Conservation (phyloP, 2,888 invertebrate genomes). For the Dioctria rufipes region DNA sequence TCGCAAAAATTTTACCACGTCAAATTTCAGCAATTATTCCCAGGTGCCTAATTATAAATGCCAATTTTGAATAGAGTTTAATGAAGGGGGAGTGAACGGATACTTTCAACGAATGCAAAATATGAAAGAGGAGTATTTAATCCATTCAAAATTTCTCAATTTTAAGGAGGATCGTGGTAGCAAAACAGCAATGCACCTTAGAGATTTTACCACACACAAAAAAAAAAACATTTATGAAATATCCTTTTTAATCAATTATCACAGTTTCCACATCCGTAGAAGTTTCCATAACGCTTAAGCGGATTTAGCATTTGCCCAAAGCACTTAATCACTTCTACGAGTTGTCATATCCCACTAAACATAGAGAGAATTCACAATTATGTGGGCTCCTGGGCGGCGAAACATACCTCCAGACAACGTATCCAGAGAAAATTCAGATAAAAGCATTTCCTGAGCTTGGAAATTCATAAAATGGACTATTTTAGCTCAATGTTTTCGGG, state of each 20-base stretch:
- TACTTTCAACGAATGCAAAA: too few species aligned
- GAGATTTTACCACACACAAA: too few species aligned
- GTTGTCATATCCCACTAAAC: slow-evolving; percentile 40
- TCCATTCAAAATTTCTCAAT: neutral
- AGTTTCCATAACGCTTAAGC: slow-evolving; percentile 39
- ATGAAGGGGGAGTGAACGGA: too few species aligned
- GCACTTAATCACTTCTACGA: slow-evolving; percentile 39
- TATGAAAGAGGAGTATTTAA: neutral
- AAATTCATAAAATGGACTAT: slow-evolving; percentile 49
- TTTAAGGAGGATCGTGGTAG: too few species aligned
- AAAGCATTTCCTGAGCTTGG: slow-evolving; percentile 17
- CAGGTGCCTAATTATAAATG: too few species aligned
- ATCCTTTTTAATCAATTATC: slow-evolving; percentile 37
- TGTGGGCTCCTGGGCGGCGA: neutral
- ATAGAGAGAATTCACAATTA: slow-evolving; percentile 34
- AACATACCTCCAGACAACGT: neutral
- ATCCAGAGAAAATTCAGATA: slow-evolving; percentile 37
- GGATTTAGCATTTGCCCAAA: slow-evolving; percentile 20
- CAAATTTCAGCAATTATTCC: too few species aligned
- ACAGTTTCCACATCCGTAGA: neutral
- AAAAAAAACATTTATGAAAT: neutral
- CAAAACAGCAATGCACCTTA: too few species aligned
- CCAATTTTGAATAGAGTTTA: too few species aligned
- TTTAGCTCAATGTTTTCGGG: slow-evolving; percentile 9
- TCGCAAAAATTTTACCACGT: too few species aligned